phyloP scores from a whole-genome alignment of 1,140 invertebrate species.

The Asobara japonica region DNA sequence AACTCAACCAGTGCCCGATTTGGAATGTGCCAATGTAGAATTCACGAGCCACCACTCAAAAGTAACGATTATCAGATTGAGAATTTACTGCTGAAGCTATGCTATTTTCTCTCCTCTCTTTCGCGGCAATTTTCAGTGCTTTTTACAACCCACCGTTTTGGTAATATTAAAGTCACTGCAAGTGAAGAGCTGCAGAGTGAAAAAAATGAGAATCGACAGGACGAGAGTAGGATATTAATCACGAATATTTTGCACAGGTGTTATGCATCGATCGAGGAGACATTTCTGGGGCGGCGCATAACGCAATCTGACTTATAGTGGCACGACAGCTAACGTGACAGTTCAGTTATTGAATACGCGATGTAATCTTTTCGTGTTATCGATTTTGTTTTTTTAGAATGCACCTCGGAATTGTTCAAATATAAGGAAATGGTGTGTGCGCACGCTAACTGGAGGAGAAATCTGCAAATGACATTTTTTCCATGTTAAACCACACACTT shows the following conservation, averaged over 20 bases:
- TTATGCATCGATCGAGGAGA: slow-evolving; percentile 46
- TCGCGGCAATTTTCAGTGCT: not conserved
- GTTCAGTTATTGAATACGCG: slow-evolving; percentile 60
- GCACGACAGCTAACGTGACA: slow-evolving; percentile 48
- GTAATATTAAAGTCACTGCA: not conserved
- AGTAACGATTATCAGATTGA: not conserved
- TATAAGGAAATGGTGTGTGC: not conserved
- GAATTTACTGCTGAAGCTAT: not conserved
- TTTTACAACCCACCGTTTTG: not conserved
- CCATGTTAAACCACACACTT: not conserved
- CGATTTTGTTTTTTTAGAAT: not conserved
- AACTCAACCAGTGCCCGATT: not conserved
- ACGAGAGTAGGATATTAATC: slow-evolving; percentile 13
- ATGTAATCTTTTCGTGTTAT: slow-evolving; percentile 50
- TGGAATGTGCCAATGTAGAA: not conserved
- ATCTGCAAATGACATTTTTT: not conserved
- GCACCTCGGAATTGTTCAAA: not conserved
- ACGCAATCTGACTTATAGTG: slow-evolving; percentile 51
- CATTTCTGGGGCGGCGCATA: slow-evolving; percentile 41
- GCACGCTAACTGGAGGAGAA: not conserved
- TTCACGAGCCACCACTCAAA: not conserved
- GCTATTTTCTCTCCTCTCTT: not conserved
- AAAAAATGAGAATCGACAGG: not conserved
- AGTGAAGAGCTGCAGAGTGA: not conserved
- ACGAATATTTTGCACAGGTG: slow-evolving; percentile 13